phyloP scores from a whole-genome alignment of 2,797 vertebrate species.

The Atherinosoma microstoma region DNA sequence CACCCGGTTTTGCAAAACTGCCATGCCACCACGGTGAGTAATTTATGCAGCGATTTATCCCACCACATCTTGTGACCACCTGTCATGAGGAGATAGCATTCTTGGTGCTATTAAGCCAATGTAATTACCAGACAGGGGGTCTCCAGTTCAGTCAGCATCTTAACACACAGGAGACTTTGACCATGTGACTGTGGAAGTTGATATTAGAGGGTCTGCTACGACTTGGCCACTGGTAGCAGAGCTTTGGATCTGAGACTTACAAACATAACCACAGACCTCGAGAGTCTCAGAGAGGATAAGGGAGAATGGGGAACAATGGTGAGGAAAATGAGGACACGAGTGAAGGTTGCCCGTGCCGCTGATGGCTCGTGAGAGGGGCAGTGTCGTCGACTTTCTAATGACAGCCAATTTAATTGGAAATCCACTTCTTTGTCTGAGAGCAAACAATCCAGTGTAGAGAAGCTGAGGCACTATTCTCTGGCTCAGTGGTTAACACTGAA shows the following conservation, averaged over 20 bases:
- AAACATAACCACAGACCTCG: slow-evolving; percentile 11
- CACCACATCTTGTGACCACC: slow-evolving; percentile 73
- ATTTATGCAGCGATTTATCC: slow-evolving; percentile 75
- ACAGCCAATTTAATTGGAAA: slow-evolving; percentile 77
- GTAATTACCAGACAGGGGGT: slow-evolving; percentile 67
- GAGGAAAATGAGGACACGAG: slow-evolving; percentile 59
- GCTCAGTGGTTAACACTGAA: slow-evolving; percentile 56
- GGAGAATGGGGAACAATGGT: slow-evolving; percentile 14
- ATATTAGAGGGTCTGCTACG: slow-evolving; percentile 36
- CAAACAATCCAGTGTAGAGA: slow-evolving; percentile 65
- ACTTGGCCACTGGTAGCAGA: slow-evolving; percentile 17
- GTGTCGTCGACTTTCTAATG: slow-evolving; percentile 62
- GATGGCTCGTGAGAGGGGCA: slow-evolving; percentile 46
- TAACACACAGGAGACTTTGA: slow-evolving; percentile 41
- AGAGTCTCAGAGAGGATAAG: slow-evolving; percentile 43
- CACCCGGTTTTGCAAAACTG: slow-evolving; percentile 53
- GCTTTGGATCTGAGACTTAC: slow-evolving; percentile 19
- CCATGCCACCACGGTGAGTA: slow-evolving; percentile 52
- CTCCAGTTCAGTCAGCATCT: slow-evolving; percentile 67
- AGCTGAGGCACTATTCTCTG: slow-evolving; percentile 41
- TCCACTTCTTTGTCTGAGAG: slow-evolving; percentile 68
- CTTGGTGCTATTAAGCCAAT: slow-evolving; percentile 59
- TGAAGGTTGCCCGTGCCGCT: slow-evolving; percentile 38
- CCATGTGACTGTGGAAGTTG: slow-evolving; percentile 41
- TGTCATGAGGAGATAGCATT: slow-evolving; percentile 74